Evolutionary conservation across 2,113 vertebrate species (phyloP), one percentile per base, ranked within the genome.

Genomic region (Silurus asotus): DNA sequence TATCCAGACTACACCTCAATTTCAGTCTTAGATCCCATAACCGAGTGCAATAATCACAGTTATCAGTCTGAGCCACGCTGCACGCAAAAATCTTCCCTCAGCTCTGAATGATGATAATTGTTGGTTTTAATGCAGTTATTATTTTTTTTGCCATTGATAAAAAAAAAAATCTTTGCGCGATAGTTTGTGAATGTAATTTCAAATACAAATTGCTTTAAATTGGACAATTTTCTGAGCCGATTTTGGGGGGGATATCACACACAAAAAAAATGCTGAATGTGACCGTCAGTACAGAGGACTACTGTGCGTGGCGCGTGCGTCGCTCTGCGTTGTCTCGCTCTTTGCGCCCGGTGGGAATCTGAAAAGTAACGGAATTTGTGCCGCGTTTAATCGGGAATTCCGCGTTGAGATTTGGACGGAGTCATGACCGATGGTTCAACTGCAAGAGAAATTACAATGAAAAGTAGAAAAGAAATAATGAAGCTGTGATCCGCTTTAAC

Each of bases 41-140:
- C 94, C 92, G 93, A 92, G 92, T 91, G 93, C 94, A 95, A 94
- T 95, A 94, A 94, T 93, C 91, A 94, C 93, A 94, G 93, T 93
- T 94, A 93, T 94, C 93, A 94, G 93, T 93, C 93, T 91, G 93
- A 93, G 91, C 93, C 93, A 94, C 91, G 91, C 91, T 94, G 90
- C 92, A 93, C 92, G 94, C 92, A 94, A 94, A 93, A 94, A 94
- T 93, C 90, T 92, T 92, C 94, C 90, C 91, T 94, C 92, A 92
- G 93, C 94, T 93, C 94, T 94, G 93, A 93, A 94, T 94, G 93
- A 94, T 95, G 93, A 95, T 95, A 95, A 95, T 95, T 96, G 94
- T 94, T 93, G 94, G 94, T 94, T 94, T 94, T 94, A 94, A 94
- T 92, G 87, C 92, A 93, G 94, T 94, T 95, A 95, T 96, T 94